Percentiles rank a stretch among this genome's conserved stretches.
Evolutionary conservation across 1,140 invertebrate species (phyloP).

Genomic region (Phocides pigmalion): DNA sequence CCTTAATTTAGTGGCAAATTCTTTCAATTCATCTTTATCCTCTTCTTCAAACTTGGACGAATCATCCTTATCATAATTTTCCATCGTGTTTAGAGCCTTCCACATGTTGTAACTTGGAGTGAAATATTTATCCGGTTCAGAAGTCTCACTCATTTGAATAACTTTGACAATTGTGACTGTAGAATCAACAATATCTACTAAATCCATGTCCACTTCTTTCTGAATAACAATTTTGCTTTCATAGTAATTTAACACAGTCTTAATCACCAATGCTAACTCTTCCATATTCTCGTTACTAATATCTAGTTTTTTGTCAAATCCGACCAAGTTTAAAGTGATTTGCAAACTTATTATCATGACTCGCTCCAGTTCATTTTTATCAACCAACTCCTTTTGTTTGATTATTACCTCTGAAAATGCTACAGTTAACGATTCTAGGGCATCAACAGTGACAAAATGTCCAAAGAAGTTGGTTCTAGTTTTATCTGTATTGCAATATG

Average conservation of each 20-base stretch:
- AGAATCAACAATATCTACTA: slow-evolving; percentile 72
- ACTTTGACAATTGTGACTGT: slow-evolving; percentile 56
- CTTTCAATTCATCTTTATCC: slow-evolving; percentile 59
- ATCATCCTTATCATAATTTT: slow-evolving; percentile 50
- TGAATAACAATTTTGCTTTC: slow-evolving; percentile 64
- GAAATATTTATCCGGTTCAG: slow-evolving; percentile 53
- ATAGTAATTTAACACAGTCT: slow-evolving; percentile 62
- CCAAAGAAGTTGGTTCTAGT: slow-evolving; percentile 62
- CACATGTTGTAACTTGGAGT: slow-evolving; percentile 60
- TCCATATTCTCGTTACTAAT: slow-evolving; percentile 58
- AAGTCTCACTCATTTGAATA: slow-evolving; percentile 47
- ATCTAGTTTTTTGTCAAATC: slow-evolving; percentile 59
- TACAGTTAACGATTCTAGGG: slow-evolving; percentile 55
- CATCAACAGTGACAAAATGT: slow-evolving; percentile 65
- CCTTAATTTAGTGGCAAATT: slow-evolving; percentile 57
- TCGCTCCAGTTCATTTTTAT: slow-evolving; percentile 67
- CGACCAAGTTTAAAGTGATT: slow-evolving; percentile 63
- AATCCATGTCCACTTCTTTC: slow-evolving; percentile 70
- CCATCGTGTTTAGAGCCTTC: slow-evolving; percentile 53
- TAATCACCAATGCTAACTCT: slow-evolving; percentile 56
- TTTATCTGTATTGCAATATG: slow-evolving; percentile 64
- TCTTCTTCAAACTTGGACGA: slow-evolving; percentile 62
- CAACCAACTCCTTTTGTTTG: slow-evolving; percentile 53
- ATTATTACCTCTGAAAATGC: slow-evolving; percentile 67
- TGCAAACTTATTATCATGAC: slow-evolving; percentile 71